Percentiles rank a stretch among this genome's conserved stretches.
These are phyloP conservation scores for Gnatocerus cornutus DNA, from an alignment of 2,888 invertebrate genomes.

Conservation along the genomic window DNA sequence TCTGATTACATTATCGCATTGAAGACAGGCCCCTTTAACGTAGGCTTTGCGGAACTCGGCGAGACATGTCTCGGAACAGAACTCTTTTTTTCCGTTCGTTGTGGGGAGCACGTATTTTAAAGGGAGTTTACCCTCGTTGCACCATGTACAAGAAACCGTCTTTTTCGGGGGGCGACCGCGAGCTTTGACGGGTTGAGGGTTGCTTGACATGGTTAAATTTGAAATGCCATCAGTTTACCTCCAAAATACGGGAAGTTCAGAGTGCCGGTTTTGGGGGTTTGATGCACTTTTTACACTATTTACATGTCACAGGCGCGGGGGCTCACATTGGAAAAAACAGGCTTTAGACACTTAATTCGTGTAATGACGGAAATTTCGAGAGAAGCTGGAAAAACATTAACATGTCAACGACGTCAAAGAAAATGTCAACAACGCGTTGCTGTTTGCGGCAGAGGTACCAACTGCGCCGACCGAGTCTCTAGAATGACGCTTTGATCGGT, in stretches of 20 bases:
- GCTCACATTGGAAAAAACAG: constrained; percentile 6
- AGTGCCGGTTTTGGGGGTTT: not conserved
- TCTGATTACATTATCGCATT: constrained; percentile 90
- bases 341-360: not conserved
- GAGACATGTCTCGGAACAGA: constrained; percentile 92
- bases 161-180: constrained; percentile 88
- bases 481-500: not conserved
- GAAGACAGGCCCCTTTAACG: constrained; percentile 88
- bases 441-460: constrained; percentile 10
- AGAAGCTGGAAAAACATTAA: constrained; percentile 31
- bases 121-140: constrained; percentile 86
- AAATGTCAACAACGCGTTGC: constrained; percentile 41
- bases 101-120: constrained; percentile 91
- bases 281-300: not conserved
- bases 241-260: constrained; percentile 7
- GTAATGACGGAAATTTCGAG: constrained; percentile 6
- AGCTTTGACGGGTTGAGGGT: constrained; percentile 71
- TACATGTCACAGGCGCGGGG: not conserved
- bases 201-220: constrained; percentile 62
- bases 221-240: constrained; percentile 40
- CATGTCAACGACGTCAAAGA: constrained; percentile 35
- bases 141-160: constrained; percentile 85
- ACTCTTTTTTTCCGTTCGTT: constrained; percentile 92
- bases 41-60: constrained; percentile 92
- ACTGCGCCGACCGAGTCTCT: not conserved